Evolutionary conservation across 2,113 vertebrate species (phyloP).

Genomic region (Corvus hawaiiensis): DNA sequence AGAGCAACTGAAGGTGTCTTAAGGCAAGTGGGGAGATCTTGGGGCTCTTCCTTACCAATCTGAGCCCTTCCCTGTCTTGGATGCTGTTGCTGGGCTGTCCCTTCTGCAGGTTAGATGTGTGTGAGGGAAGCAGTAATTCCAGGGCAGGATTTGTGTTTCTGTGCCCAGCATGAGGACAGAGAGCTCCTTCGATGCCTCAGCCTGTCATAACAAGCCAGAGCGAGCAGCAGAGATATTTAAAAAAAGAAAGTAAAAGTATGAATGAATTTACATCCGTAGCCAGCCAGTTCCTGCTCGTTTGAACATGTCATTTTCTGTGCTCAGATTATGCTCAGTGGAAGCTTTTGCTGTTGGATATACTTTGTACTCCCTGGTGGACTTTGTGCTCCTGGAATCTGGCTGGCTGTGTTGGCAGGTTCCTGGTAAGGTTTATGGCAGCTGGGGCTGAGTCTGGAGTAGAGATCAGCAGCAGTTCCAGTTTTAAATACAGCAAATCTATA

Average conservation of each 20-base stretch:
- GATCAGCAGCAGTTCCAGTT: neutral
- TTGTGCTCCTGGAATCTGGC: neutral
- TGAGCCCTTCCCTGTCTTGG: neutral
- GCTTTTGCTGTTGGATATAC: neutral
- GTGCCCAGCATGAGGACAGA: neutral
- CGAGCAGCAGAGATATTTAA: neutral
- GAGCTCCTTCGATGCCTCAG: neutral
- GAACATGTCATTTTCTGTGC: neutral
- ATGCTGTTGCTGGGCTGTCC: neutral
- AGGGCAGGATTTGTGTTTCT: neutral
- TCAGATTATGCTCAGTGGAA: neutral
- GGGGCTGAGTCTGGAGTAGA: neutral
- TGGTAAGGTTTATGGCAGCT: constrained; percentile 8
- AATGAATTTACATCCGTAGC: neutral
- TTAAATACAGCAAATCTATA: neutral
- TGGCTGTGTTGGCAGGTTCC: neutral
- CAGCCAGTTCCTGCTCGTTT: neutral
- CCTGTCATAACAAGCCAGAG: neutral
- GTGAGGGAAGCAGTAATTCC: neutral
- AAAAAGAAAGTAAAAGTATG: neutral
- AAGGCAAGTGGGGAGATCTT: neutral
- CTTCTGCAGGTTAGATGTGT: neutral
- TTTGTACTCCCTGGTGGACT: neutral
- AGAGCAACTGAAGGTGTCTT: neutral
- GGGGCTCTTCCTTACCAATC: neutral